Evolutionary conservation across 2,113 vertebrate species (phyloP).

Genomic region (Phycodurus eques): DNA sequence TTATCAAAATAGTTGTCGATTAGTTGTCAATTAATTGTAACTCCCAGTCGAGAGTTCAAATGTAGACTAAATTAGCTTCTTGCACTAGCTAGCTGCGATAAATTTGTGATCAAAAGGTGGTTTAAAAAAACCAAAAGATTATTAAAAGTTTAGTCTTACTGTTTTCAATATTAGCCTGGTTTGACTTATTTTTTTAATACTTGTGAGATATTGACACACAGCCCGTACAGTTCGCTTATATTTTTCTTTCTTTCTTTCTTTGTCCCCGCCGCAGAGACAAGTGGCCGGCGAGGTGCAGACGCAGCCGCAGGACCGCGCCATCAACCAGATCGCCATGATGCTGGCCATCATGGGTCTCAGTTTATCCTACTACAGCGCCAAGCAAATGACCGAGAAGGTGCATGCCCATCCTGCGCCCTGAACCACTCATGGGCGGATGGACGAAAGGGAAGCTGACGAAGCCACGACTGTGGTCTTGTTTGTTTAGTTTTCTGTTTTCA

Average conservation of each 20-base stretch:
- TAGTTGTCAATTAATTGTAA: too few relatives aligned
- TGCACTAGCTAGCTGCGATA: background rate
- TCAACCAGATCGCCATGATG: slow-evolving; percentile 86
- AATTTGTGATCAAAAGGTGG: background rate
- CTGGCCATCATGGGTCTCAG: slow-evolving; percentile 88
- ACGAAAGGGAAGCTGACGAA: slow-evolving; percentile 11
- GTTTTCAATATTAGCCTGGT: too few relatives aligned
- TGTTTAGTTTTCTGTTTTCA: background rate
- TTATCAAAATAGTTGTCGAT: too few relatives aligned
- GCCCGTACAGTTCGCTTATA: background rate
- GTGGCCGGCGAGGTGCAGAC: slow-evolving; percentile 80
- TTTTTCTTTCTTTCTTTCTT: background rate
- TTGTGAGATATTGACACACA: background rate
- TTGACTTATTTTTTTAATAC: too few relatives aligned
- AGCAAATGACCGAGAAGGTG: slow-evolving; percentile 81
- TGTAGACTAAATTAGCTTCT: too few relatives aligned
- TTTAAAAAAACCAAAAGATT: too few relatives aligned
- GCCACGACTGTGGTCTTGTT: slow-evolving; percentile 3
- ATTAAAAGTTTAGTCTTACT: too few relatives aligned
- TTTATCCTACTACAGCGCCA: slow-evolving; percentile 87
- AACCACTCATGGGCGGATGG: slow-evolving; percentile 20
- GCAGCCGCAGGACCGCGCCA: slow-evolving; percentile 75
- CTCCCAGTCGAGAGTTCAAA: too few relatives aligned
- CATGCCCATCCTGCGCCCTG: slow-evolving; percentile 63
- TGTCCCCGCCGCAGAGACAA: slow-evolving; percentile 79